Evolutionary conservation across 2,797 vertebrate genomes (phyloP).

Genomic region (Semotilus atromaculatus): DNA sequence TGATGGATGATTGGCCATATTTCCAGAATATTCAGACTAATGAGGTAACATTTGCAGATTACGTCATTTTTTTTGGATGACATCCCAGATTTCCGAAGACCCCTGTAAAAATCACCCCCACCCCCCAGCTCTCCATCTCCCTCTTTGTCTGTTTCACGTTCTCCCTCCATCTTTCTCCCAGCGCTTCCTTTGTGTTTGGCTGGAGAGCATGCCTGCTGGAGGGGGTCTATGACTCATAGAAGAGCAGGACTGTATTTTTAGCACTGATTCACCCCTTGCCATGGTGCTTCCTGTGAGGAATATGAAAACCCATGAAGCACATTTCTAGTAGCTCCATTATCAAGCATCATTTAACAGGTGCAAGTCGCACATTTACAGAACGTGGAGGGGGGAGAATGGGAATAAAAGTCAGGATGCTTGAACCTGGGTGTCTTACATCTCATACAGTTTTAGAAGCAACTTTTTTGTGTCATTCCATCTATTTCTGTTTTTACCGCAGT

Average conservation of each 20-base stretch:
- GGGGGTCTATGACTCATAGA: slow-evolving; percentile 64
- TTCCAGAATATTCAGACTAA: slow-evolving; percentile 64
- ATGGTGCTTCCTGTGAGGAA: slow-evolving; percentile 45
- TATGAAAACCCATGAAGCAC: slow-evolving; percentile 35
- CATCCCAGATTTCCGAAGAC: slow-evolving; percentile 56
- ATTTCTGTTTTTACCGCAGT: not conserved
- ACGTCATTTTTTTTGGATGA: slow-evolving; percentile 67
- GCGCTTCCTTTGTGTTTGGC: slow-evolving; percentile 53
- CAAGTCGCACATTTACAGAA: slow-evolving; percentile 5
- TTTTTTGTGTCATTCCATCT: slow-evolving; percentile 4
- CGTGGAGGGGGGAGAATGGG: not conserved
- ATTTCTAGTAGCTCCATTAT: slow-evolving; percentile 36
- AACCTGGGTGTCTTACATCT: slow-evolving; percentile 13
- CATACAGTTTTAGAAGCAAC: not conserved
- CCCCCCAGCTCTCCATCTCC: slow-evolving; percentile 21
- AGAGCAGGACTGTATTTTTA: slow-evolving; percentile 73
- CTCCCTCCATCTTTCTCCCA: slow-evolving; percentile 46
- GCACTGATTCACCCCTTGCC: slow-evolving; percentile 52
- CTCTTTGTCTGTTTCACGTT: slow-evolving; percentile 35
- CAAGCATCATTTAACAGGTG: slow-evolving; percentile 51
- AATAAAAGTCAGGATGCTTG: slow-evolving; percentile 18
- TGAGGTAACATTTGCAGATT: slow-evolving; percentile 69
- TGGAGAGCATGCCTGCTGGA: slow-evolving; percentile 50
- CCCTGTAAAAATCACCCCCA: slow-evolving; percentile 32
- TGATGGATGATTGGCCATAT: slow-evolving; percentile 66